phyloP scores from a whole-genome alignment of 1,140 invertebrate genomes.

The Ips nitidus region DNA sequence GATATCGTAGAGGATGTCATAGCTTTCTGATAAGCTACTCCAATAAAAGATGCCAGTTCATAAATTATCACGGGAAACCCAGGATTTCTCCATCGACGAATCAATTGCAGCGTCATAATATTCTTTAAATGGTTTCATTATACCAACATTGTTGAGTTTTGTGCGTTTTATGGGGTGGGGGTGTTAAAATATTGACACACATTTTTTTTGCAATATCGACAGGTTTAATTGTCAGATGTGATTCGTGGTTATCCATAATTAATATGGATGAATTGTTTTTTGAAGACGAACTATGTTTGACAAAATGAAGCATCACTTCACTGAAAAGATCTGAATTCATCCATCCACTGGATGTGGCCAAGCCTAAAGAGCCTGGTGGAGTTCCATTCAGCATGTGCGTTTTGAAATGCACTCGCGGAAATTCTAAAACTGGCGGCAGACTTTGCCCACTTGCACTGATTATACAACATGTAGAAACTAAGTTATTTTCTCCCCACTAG shows the following conservation, averaged over 20 bases:
- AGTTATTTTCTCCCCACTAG: too few relatives aligned
- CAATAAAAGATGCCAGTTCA: not conserved
- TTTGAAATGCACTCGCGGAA: constrained; percentile 47
- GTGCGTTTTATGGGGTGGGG: not conserved
- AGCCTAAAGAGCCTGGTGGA: constrained; percentile 21
- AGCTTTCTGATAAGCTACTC: not conserved
- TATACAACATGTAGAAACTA: not conserved
- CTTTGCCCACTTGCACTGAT: constrained; percentile 49
- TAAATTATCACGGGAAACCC: not conserved
- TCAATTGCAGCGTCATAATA: not conserved
- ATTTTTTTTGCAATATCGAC: not conserved
- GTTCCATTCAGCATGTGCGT: constrained; percentile 41
- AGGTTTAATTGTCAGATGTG: not conserved
- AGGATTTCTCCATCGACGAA: not conserved
- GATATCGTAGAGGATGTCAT: not conserved
- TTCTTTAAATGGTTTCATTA: not conserved
- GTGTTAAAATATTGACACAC: not conserved
- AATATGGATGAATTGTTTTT: too few relatives aligned
- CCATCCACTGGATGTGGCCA: constrained; percentile 52
- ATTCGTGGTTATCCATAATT: not conserved
- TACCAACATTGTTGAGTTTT: not conserved
- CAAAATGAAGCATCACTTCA: constrained; percentile 49
- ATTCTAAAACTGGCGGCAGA: constrained; percentile 51
- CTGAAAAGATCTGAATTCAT: constrained; percentile 51
- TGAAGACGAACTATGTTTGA: constrained; percentile 14